Conservation (phyloP, 1,140 invertebrate species). For the Orussus abietinus region DNA sequence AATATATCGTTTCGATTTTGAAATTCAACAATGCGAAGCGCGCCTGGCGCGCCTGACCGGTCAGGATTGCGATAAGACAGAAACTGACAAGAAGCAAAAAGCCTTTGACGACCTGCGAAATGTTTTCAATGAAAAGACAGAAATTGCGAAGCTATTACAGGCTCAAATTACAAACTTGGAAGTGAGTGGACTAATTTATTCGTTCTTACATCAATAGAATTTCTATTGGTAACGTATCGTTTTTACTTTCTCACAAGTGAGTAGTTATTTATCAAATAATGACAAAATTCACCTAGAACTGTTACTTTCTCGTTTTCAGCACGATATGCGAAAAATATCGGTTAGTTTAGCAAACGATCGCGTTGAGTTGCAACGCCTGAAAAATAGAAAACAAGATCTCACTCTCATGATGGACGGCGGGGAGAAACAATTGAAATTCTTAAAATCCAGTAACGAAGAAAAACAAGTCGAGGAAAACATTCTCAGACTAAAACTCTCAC, state of each 20-base stretch:
- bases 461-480: slow-evolving; percentile 63
- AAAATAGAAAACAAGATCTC: slow-evolving; percentile 50
- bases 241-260: no score
- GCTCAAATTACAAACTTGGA: slow-evolving; percentile 54
- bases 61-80: slow-evolving; percentile 29
- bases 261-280: no score
- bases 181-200: slow-evolving; percentile 30
- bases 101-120: slow-evolving; percentile 50
- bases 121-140: slow-evolving; percentile 39
- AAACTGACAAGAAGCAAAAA: slow-evolving; percentile 39
- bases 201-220: slow-evolving; percentile 42
- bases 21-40: slow-evolving; percentile 37
- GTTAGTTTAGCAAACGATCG: slow-evolving; percentile 33
- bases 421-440: slow-evolving; percentile 53
- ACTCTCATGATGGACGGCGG: slow-evolving; percentile 52
- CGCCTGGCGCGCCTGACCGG: slow-evolving; percentile 36
- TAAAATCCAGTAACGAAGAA: slow-evolving; percentile 48
- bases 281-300: no score
- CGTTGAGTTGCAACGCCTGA: slow-evolving; percentile 35
- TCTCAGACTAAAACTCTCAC: slow-evolving; percentile 56
- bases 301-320: slow-evolving; percentile 21
- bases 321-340: slow-evolving; percentile 33
- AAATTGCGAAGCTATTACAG: slow-evolving; percentile 48
- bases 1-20: slow-evolving; percentile 41
- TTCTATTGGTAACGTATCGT: slow-evolving; percentile 31